Evolutionary conservation across 2,113 vertebrate species (phyloP).

Genomic region (Oplegnathus fasciatus): DNA sequence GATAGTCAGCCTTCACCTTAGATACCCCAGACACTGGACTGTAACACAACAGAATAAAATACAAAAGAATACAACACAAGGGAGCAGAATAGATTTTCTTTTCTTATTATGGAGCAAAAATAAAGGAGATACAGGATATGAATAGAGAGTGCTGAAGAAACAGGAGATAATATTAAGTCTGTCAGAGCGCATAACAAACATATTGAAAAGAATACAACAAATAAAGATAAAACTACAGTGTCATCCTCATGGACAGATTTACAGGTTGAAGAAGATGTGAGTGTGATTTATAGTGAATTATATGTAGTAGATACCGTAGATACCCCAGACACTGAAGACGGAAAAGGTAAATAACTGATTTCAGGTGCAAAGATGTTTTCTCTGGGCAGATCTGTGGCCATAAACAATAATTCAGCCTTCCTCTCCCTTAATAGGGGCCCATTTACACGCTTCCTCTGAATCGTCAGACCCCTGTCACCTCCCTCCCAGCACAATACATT

Average conservation of each 20-base stretch:
- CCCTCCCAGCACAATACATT: conserved; percentile 61
- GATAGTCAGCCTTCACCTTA: conserved; percentile 38
- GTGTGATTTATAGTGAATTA: conserved; percentile 49
- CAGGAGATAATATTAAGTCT: background rate
- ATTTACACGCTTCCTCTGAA: conserved; percentile 68
- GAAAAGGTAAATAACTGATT: conserved; percentile 61
- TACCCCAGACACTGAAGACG: background rate
- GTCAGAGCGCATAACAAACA: background rate
- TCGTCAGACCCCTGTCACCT: conserved; percentile 66
- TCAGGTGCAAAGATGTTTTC: conserved; percentile 62
- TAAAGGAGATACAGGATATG: background rate
- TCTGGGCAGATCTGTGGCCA: conserved; percentile 53
- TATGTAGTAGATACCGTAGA: conserved; percentile 12
- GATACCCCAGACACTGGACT: background rate
- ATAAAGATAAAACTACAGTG: conserved; percentile 33
- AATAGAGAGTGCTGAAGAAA: background rate
- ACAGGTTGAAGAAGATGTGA: conserved; percentile 46
- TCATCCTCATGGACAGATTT: conserved; percentile 37
- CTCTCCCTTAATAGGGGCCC: conserved; percentile 54
- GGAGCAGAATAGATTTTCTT: background rate
- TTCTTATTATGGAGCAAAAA: background rate
- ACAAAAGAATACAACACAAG: background rate
- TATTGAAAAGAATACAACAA: conserved; percentile 17
- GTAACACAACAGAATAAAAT: conserved; percentile 5
- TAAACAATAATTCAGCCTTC: conserved; percentile 65